Percentiles rank a stretch among this genome's conserved stretches.
Evolutionary conservation across 2,888 invertebrate species (phyloP).

Genomic region (Taphrorychus bicolor): DNA sequence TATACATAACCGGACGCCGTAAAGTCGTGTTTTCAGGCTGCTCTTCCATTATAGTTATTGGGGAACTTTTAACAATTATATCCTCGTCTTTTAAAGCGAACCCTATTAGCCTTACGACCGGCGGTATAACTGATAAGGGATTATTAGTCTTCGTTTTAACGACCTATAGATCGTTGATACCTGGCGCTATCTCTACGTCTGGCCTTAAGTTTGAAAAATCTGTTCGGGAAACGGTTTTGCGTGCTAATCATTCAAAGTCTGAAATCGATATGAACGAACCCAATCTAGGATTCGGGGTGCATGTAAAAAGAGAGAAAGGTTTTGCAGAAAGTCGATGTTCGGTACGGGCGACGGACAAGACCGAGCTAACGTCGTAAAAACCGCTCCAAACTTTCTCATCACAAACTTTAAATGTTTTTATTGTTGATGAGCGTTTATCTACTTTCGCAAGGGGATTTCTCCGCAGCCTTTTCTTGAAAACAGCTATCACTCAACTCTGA

Average conservation of each 20-base stretch:
- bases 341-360: slow-evolving; percentile 31
- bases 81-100: slow-evolving; percentile 24
- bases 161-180: background rate
- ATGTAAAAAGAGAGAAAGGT: slow-evolving; percentile 35
- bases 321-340: slow-evolving; percentile 31
- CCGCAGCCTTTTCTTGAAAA: slow-evolving; percentile 38
- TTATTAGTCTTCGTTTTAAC: slow-evolving; percentile 12
- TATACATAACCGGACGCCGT: slow-evolving; percentile 42
- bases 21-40: slow-evolving; percentile 38
- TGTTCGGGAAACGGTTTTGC: background rate
- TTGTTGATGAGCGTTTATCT: slow-evolving; percentile 54
- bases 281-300: slow-evolving; percentile 21
- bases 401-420: slow-evolving; percentile 55
- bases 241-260: slow-evolving; percentile 14
- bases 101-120: slow-evolving; percentile 33
- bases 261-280: slow-evolving; percentile 34
- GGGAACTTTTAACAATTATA: slow-evolving; percentile 42
- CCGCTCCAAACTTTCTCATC: slow-evolving; percentile 51
- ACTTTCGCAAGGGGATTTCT: slow-evolving; percentile 42
- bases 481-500: slow-evolving; percentile 39
- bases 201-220: slow-evolving; percentile 7
- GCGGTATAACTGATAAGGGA: slow-evolving; percentile 25
- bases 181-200: background rate
- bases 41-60: slow-evolving; percentile 36
- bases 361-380: slow-evolving; percentile 47